A percentile compares a stretch with the other conserved stretches of the same genome.
phyloP scores from a whole-genome alignment of 2,888 invertebrate genomes.

The Lamellibrachia satsuma region DNA sequence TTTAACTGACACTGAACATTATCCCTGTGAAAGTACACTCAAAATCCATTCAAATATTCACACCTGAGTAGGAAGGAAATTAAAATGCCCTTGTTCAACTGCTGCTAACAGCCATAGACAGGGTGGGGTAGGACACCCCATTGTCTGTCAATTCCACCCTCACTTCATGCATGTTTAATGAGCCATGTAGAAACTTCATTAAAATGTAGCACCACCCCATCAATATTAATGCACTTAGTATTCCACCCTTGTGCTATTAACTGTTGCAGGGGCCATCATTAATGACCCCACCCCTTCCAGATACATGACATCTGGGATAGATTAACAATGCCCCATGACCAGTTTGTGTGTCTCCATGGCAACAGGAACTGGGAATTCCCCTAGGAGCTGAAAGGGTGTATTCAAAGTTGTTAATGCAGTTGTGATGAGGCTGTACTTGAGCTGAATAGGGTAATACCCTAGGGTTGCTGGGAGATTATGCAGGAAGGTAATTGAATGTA shows the following conservation, averaged over 20 bases:
- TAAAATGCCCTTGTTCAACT: neutral
- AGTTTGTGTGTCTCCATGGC: neutral
- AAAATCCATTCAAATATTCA: neutral
- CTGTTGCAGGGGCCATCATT: neutral
- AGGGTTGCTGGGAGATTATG: neutral
- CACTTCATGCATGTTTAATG: neutral
- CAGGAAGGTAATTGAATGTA: neutral
- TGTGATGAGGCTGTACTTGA: neutral
- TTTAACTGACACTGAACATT: no score
- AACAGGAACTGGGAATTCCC: neutral
- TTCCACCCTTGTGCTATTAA: neutral
- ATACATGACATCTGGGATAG: neutral
- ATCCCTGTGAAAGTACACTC: no score
- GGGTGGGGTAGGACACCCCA: neutral
- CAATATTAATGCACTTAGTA: neutral
- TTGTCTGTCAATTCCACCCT: neutral
- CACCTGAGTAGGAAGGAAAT: neutral
- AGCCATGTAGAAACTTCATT: neutral
- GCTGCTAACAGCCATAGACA: neutral
- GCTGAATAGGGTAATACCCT: neutral
- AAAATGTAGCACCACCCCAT: neutral
- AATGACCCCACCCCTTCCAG: neutral
- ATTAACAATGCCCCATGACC: constrained; percentile 1
- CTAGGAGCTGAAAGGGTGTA: neutral
- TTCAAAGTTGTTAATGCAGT: neutral